Evolutionary conservation across 2,113 vertebrate genomes (phyloP), one percentile per base, ranked within the genome.

Genomic region (Smithornis capensis): DNA sequence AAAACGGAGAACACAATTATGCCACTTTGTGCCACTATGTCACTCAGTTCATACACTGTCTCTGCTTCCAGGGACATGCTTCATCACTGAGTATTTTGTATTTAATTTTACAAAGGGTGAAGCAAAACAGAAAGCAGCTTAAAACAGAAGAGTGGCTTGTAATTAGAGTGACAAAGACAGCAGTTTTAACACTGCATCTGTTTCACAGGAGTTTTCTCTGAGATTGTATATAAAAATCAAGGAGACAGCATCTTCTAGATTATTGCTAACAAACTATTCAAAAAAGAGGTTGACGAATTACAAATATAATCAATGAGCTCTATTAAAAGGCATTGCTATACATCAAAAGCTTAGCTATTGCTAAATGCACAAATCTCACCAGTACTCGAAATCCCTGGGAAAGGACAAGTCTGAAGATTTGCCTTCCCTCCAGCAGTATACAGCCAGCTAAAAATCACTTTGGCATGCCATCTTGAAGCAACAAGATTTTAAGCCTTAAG

Each of bases 391-490:
- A 78, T 28, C 44, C 16, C 29, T 55, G 29, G 8, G 13, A 75
- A 89, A 68, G 63, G 35, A 55, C 27, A 67, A 64, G 33, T 83
- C 59, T 67, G 86, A 70, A 90, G 27, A 78, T 56, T 13, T 87
- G 35, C 31, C 56, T 91, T 87, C 28, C 33, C 19, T 83, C 23
- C 31, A 63, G 19, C 44, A 63, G 28, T 24, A 74, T 2, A 45
- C 12, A 86, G 50, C 7, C 38, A 93, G 45, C 33, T 80, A 57
- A 90, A 83, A 65, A 85, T 80, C 13, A 40, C 28, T 77, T 55
- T 87, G 42, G 59, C 0, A 0, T 38, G 47, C 22, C 40, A 65
- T 70, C 83, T 35, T 76, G 67, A 86, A 89, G 52, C 0, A 0
- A 68, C 27, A 91, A 77, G 19, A 50, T 68, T 79, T 87, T 62